Conservation (phyloP, 2,888 invertebrate species). For the Lingula anatina region DNA sequence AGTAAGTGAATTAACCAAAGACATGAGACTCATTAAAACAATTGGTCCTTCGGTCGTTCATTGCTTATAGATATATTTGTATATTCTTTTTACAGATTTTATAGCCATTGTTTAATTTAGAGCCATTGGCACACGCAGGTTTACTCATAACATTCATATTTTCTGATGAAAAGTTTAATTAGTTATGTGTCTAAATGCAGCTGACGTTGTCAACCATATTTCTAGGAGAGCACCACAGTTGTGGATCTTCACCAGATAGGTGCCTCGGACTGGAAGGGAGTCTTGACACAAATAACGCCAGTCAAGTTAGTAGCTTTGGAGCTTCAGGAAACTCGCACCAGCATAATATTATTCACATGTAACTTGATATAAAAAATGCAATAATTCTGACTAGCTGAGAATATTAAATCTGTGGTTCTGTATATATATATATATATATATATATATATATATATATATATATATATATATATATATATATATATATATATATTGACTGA, state of each 20-base stretch:
- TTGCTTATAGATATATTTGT: neutral
- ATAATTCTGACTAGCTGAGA: neutral
- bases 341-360: neutral
- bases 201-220: too few relatives aligned
- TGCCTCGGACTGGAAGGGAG: conserved; percentile 48
- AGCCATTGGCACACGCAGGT: too few relatives aligned
- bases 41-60: neutral
- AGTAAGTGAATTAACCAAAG: neutral
- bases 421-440: too few relatives aligned
- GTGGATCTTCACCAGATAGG: conserved; percentile 62
- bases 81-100: neutral
- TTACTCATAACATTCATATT: too few relatives aligned
- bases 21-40: neutral
- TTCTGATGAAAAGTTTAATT: too few relatives aligned
- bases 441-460: too few relatives aligned
- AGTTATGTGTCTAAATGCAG: too few relatives aligned
- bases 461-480: too few relatives aligned
- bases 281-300: conserved; percentile 11
- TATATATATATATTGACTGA: too few relatives aligned
- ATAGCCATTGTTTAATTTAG: too few relatives aligned
- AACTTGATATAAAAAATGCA: conserved; percentile 2
- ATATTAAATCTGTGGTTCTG: conserved; percentile 15
- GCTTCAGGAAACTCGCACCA: conserved; percentile 9
- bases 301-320: neutral
- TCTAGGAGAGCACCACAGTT: conserved; percentile 56